Percentiles rank a stretch among this genome's conserved stretches.
Evolutionary conservation across 2,797 vertebrate species (phyloP).

Genomic region (Benthosema pterotum): DNA sequence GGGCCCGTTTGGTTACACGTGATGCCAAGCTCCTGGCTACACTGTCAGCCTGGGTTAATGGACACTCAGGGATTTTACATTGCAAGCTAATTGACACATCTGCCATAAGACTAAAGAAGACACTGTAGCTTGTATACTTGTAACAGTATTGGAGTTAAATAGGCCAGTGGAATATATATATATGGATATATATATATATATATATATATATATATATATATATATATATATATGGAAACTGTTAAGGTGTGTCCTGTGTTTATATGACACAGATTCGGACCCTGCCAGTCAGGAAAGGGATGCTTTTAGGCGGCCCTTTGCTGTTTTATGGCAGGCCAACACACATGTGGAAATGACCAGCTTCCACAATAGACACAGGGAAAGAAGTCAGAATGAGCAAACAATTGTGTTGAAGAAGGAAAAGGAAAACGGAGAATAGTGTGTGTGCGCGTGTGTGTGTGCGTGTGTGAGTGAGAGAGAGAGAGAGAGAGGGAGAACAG

Average conservation of each 20-base stretch:
- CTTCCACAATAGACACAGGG: conserved; percentile 65
- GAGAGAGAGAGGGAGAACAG: conserved; percentile 9
- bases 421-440: conserved; percentile 61
- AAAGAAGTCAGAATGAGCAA: conserved; percentile 54
- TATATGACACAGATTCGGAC: conserved; percentile 65
- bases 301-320: conserved; percentile 67
- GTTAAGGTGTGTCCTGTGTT: conserved; percentile 77
- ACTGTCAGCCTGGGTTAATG: neutral
- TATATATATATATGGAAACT: conserved; percentile 60
- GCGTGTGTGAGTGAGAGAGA: conserved; percentile 25
- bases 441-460: conserved; percentile 34
- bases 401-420: conserved; percentile 68
- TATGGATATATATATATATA: too few species aligned
- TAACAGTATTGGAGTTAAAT: conserved; percentile 10
- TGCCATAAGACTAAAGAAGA: neutral
- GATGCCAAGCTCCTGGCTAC: too few species aligned
- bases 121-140: too few species aligned
- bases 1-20: too few species aligned
- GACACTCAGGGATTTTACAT: neutral
- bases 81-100: neutral
- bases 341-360: conserved; percentile 71
- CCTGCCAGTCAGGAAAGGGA: conserved; percentile 74
- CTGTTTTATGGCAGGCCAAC: conserved; percentile 60
- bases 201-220: too few species aligned
- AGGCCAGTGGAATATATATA: conserved; percentile 60